These are phyloP conservation scores for Anastrepha ludens DNA, from an alignment of 1,140 invertebrate genomes.

Conservation along the genomic window DNA sequence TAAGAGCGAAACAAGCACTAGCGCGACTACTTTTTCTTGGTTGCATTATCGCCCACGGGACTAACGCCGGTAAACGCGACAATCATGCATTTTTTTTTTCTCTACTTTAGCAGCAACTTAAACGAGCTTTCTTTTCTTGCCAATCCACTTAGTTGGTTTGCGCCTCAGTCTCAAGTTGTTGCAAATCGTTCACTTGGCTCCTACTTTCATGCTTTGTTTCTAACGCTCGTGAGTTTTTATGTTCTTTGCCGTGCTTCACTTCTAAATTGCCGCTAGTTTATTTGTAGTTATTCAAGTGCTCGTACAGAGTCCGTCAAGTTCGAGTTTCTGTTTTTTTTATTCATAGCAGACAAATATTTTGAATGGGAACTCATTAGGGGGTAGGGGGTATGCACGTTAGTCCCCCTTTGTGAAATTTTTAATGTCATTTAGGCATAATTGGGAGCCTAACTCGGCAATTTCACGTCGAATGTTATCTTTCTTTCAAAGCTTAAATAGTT, in stretches of 20 bases:
- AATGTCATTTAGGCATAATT: no score
- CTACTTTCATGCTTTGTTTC: conserved; percentile 24
- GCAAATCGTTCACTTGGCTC: not conserved
- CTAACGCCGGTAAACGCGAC: conserved; percentile 1
- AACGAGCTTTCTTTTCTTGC: not conserved
- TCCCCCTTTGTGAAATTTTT: no score
- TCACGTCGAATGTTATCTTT: no score
- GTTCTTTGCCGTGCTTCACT: not conserved
- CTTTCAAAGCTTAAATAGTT: no score
- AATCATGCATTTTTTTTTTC: not conserved
- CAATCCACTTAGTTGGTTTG: conserved; percentile 31
- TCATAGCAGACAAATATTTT: no score
- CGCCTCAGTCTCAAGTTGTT: conserved; percentile 27
- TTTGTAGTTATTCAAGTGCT: no score
- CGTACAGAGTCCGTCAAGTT: no score
- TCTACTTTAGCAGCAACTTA: not conserved
- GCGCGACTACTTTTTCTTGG: not conserved
- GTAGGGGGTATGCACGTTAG: no score
- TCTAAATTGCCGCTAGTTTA: not conserved
- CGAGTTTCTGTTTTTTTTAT: not conserved
- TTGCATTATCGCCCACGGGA: not conserved
- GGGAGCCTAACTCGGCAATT: no score
- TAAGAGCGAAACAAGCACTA: no score
- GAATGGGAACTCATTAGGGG: no score
- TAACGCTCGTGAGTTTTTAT: not conserved